phyloP scores from a whole-genome alignment of 2,888 invertebrate genomes.

The Dicyrtomina minuta region DNA sequence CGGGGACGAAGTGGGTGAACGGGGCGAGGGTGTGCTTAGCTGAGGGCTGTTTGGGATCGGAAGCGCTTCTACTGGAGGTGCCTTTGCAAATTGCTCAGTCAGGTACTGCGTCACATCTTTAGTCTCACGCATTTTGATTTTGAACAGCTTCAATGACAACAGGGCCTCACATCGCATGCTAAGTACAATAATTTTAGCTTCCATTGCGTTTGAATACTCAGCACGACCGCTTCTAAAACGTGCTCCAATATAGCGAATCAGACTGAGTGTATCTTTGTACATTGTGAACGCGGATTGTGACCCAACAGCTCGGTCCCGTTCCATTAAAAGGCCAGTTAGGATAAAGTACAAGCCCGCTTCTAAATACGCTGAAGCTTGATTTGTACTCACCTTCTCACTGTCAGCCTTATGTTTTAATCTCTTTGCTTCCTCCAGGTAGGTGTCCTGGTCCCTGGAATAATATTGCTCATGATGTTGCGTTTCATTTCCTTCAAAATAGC shows the following conservation, averaged over 20 bases:
- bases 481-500: constrained; percentile 52
- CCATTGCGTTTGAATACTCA: constrained; percentile 49
- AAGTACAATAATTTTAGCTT: constrained; percentile 53
- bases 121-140: constrained; percentile 62
- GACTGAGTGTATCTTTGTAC: constrained; percentile 83
- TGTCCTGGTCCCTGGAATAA: constrained; percentile 60
- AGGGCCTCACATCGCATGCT: constrained; percentile 89
- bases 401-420: constrained; percentile 84
- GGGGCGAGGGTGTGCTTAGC: constrained; percentile 75
- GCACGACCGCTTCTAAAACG: constrained; percentile 46
- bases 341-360: constrained; percentile 91
- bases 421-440: constrained; percentile 81
- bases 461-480: constrained; percentile 49
- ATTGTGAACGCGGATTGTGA: constrained; percentile 82
- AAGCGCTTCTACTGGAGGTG: constrained; percentile 36
- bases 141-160: constrained; percentile 82
- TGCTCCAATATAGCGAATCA: constrained; percentile 60
- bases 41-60: constrained; percentile 51
- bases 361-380: constrained; percentile 85
- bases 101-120: constrained; percentile 48
- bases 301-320: constrained; percentile 71
- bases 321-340: constrained; percentile 85
- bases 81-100: constrained; percentile 47
- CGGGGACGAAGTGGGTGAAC: constrained; percentile 86
- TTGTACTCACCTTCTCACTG: constrained; percentile 74